Base-by-base conservation (phyloP, 2,797 vertebrate genomes). In the Sebastolobus alascanus region DNA sequence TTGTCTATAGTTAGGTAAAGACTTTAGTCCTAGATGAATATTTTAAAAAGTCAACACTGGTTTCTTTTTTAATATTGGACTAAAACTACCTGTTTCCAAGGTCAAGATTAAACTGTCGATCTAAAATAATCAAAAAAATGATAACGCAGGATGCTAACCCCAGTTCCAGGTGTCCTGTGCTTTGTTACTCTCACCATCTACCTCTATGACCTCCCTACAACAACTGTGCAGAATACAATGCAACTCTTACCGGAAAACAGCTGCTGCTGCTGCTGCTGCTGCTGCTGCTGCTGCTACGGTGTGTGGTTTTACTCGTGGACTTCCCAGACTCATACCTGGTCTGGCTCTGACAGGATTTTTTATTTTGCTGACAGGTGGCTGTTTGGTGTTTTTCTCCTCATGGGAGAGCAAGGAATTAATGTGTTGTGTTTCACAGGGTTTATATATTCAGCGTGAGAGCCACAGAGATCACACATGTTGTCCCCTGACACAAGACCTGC, bases 361-460 rank as follows among this genome's bases (percentile, higher is more conserved):
- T n/a, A 12, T 80, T 82, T 67, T 43, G 33, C 85, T 73, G 82
- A 75, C 68, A 79, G 61, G 68, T 66, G 65, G 71, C 29, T 68
- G 73, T 86, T 77, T 75, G 56, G 16, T 71, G 63, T 64, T 77
- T 80, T 76, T 50, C 46, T 67, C 22, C 31, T 82, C 37, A n/a
- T 55, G 40, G 33, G 64, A 72, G 31, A 58, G 50, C 9, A 52
- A 68, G n/a, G 64, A 58, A 74, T 82, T 73, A 67, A 82, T 80
- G 35, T 66, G 67, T 16, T 58, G 50, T 67, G 40, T 73, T 79
- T 81, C 59, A 14, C 20, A 22, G 25, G 50, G 68, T 80, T 83
- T 68, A 77, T 72, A 61, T 77, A 77, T 82, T 80, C 79, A 72
- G 55, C 5, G 0, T 35, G 29, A 67, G 77, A 76, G 59, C 27